Percentiles rank a stretch among this genome's conserved stretches.
phyloP scores from a whole-genome alignment of 2,888 invertebrate genomes.

The Conistra vaccinii region DNA sequence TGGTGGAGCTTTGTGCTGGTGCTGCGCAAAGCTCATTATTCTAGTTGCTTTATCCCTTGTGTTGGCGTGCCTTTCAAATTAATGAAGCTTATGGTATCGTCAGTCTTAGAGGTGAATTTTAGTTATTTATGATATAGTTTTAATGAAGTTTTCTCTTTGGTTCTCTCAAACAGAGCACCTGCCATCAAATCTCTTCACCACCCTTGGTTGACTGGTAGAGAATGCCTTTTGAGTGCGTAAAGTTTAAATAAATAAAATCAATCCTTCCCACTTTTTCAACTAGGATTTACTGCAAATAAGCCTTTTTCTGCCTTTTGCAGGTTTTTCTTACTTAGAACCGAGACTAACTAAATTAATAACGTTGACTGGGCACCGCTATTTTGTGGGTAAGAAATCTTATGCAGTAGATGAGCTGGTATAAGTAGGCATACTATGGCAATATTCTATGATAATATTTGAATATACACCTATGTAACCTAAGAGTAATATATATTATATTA shows the following conservation, averaged over 20 bases:
- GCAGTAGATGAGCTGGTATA: too few relatives aligned
- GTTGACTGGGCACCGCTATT: background rate
- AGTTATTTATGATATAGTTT: too few relatives aligned
- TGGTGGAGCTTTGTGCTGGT: background rate
- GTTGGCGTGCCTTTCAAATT: background rate
- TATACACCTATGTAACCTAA: background rate
- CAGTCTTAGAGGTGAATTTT: background rate
- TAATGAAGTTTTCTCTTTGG: too few relatives aligned
- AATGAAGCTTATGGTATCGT: background rate
- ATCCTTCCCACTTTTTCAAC: background rate
- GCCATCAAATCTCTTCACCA: too few relatives aligned
- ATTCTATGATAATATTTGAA: background rate
- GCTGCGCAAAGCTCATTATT: background rate
- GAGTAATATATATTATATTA: too few relatives aligned
- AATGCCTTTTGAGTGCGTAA: too few relatives aligned
- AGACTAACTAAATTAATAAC: background rate
- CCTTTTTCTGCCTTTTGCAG: background rate
- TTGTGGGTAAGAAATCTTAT: background rate
- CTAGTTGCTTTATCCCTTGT: background rate
- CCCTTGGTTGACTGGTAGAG: too few relatives aligned
- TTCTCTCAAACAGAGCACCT: too few relatives aligned
- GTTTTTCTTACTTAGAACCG: background rate
- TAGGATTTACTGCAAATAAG: background rate
- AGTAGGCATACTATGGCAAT: background rate
- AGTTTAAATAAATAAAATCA: too few relatives aligned